phyloP scores from a whole-genome alignment of 2,888 invertebrate genomes.

The Mimas tiliae region DNA sequence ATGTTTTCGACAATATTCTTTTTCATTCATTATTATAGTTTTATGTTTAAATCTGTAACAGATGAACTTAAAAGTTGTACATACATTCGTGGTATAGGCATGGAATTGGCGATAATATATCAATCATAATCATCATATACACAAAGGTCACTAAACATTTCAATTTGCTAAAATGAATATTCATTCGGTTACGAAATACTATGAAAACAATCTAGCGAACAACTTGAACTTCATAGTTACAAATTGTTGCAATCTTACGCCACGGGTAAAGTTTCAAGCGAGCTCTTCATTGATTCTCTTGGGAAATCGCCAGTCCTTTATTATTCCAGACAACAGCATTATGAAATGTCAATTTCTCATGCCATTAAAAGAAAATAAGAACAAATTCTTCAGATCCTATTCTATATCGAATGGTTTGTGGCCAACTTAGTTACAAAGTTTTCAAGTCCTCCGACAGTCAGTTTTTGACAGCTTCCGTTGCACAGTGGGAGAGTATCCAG shows the following conservation, averaged over 20 bases:
- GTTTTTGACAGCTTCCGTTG: too few species aligned
- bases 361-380: not conserved
- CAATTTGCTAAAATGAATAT: not conserved
- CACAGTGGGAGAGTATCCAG: too few species aligned
- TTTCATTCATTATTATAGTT: too few species aligned
- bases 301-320: not conserved
- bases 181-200: constrained; percentile 31
- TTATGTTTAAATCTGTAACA: too few species aligned
- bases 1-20: too few species aligned
- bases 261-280: constrained; percentile 37
- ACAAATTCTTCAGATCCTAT: not conserved
- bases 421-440: too few species aligned
- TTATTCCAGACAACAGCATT: not conserved
- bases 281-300: constrained; percentile 23
- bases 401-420: not conserved
- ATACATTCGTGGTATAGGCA: too few species aligned
- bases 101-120: too few species aligned
- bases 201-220: constrained; percentile 41
- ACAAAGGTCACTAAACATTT: not conserved
- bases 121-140: too few species aligned
- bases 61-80: too few species aligned
- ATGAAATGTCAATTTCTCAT: not conserved
- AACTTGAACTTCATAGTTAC: constrained; percentile 45
- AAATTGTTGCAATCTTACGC: constrained; percentile 46
- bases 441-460: too few species aligned